A percentile compares a stretch with the other conserved stretches of the same genome.
Conservation (phyloP, 2,797 vertebrate species). For the Orestias chungarensis region DNA sequence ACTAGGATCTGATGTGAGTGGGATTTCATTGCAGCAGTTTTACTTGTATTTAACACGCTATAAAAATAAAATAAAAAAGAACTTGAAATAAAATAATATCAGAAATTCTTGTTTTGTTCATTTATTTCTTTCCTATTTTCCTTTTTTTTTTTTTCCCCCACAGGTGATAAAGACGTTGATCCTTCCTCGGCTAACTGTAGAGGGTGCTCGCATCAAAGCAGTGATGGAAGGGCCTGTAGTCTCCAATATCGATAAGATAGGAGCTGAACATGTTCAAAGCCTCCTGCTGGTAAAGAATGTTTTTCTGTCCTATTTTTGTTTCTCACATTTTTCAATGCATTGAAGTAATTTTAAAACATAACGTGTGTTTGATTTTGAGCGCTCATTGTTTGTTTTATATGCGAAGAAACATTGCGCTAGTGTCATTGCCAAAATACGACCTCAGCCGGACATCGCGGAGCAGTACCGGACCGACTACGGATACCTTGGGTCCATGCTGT, state of each 20-base stretch:
- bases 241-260: conserved; percentile 93
- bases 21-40: neutral
- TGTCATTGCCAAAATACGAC: conserved; percentile 83
- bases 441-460: conserved; percentile 84
- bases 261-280: conserved; percentile 94
- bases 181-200: conserved; percentile 85
- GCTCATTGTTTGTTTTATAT: neutral
- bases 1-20: conserved; percentile 89
- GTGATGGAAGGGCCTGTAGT: conserved; percentile 89
- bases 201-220: conserved; percentile 87
- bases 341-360: neutral
- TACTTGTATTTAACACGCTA: neutral
- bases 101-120: neutral
- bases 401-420: conserved; percentile 84
- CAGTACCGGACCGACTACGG: conserved; percentile 89
- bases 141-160: neutral
- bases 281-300: conserved; percentile 85
- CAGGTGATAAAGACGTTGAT: conserved; percentile 96
- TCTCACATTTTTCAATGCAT: neutral
- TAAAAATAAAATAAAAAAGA: neutral
- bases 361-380: neutral
- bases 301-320: neutral
- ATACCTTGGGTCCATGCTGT: conserved; percentile 88
- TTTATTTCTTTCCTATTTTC: neutral
- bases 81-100: neutral